Evolutionary conservation across 2,113 vertebrate species (phyloP).

Genomic region (Myotis brandtii): DNA sequence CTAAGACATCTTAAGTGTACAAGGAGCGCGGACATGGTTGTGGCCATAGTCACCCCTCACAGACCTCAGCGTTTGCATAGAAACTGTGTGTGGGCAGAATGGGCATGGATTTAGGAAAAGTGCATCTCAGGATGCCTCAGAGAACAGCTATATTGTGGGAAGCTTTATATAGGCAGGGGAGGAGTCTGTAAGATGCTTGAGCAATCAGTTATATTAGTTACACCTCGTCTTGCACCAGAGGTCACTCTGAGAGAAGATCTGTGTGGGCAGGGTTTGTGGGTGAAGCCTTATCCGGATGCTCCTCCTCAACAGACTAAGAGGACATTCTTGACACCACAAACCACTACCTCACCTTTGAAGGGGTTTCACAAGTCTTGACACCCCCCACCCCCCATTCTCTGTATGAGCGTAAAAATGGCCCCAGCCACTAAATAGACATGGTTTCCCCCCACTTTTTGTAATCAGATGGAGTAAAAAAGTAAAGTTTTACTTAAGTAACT

Average conservation of each 20-base stretch:
- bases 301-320: background rate
- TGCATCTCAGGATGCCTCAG: background rate
- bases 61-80: background rate
- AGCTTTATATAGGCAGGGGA: background rate
- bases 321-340: background rate
- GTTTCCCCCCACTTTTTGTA: background rate
- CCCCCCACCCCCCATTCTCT: background rate
- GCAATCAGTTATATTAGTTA: background rate
- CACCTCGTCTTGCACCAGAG: background rate
- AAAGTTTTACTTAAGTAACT: background rate
- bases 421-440: background rate
- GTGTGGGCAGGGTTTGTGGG: background rate
- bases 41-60: background rate
- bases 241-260: background rate
- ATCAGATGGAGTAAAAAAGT: slow-evolving; percentile 26
- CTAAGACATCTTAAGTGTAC: background rate
- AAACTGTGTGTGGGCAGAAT: background rate
- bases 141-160: background rate
- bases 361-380: background rate
- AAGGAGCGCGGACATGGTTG: background rate
- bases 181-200: background rate
- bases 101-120: background rate
- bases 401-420: background rate
- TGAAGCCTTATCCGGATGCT: background rate
- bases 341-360: background rate